Evolutionary conservation across 92 coral and sea anemone species (phyloP).

Genomic region (Palythoa grandiflora): DNA sequence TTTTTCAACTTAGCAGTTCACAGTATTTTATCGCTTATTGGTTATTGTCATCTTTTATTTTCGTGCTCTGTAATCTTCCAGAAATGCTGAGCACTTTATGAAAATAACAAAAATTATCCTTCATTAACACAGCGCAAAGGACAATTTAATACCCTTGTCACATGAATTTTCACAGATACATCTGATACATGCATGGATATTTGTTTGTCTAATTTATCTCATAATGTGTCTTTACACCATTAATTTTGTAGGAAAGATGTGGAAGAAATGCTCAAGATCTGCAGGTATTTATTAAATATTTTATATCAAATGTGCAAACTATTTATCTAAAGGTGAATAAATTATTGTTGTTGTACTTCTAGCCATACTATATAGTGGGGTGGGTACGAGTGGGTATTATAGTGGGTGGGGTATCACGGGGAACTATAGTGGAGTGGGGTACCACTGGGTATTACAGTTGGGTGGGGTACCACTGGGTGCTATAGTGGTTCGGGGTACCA

Average conservation of each 20-base stretch:
- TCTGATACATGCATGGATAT: constrained; percentile 9
- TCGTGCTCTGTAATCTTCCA: constrained; percentile 8
- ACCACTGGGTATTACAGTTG: background rate
- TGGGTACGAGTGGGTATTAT: constrained; percentile 6
- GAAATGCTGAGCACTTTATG: constrained; percentile 18
- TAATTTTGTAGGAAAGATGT: background rate
- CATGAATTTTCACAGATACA: background rate
- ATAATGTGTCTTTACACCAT: constrained; percentile 12
- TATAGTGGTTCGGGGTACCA: too few relatives aligned
- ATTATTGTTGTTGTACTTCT: constrained; percentile 4
- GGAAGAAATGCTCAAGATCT: constrained; percentile 21
- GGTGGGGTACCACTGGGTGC: too few relatives aligned
- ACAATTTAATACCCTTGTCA: background rate
- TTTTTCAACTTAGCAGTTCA: constrained; percentile 19
- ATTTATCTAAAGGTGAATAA: constrained; percentile 17
- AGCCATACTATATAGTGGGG: background rate
- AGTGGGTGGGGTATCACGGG: constrained; percentile 1
- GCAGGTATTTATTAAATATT: background rate
- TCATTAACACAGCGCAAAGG: constrained; percentile 13
- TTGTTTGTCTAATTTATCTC: constrained; percentile 18
- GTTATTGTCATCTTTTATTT: constrained; percentile 21
- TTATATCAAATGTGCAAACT: constrained; percentile 10
- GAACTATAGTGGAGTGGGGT: background rate
- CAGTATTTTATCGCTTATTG: constrained; percentile 10
- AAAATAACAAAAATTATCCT: constrained; percentile 14